Conservation (phyloP, 2,113 vertebrate genomes). For the Hippopotamus amphibius region DNA sequence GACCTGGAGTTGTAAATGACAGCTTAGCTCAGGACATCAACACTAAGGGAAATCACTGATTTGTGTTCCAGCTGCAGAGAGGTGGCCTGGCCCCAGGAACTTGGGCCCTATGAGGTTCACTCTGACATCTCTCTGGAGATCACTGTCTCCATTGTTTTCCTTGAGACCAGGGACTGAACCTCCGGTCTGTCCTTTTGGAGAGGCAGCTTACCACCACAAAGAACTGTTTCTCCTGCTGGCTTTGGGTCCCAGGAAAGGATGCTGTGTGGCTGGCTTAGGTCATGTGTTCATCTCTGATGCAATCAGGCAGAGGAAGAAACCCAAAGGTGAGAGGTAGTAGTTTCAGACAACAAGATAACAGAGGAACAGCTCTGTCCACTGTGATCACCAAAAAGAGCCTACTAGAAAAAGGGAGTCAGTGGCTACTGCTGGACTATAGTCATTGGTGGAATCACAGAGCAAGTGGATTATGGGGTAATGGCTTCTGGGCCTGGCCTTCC, state of each 20-base stretch:
- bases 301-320: background rate
- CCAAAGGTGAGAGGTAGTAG: background rate
- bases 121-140: background rate
- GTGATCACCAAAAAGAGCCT: background rate
- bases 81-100: background rate
- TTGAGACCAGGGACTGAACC: background rate
- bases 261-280: background rate
- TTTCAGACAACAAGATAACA: background rate
- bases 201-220: background rate
- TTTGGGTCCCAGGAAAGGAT: background rate
- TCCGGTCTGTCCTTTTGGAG: background rate
- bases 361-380: background rate
- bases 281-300: background rate
- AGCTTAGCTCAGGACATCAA: background rate
- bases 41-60: background rate
- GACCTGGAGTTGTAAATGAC: background rate
- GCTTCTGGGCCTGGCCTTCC: background rate
- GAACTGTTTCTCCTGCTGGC: background rate
- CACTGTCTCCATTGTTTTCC: background rate
- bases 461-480: background rate
- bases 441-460: background rate
- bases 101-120: background rate
- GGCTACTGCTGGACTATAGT: background rate
- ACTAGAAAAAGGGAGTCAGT: background rate
- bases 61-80: background rate